These are phyloP conservation scores for Prinia subflava DNA, from an alignment of 2,113 vertebrate species.

Conservation along the genomic window DNA sequence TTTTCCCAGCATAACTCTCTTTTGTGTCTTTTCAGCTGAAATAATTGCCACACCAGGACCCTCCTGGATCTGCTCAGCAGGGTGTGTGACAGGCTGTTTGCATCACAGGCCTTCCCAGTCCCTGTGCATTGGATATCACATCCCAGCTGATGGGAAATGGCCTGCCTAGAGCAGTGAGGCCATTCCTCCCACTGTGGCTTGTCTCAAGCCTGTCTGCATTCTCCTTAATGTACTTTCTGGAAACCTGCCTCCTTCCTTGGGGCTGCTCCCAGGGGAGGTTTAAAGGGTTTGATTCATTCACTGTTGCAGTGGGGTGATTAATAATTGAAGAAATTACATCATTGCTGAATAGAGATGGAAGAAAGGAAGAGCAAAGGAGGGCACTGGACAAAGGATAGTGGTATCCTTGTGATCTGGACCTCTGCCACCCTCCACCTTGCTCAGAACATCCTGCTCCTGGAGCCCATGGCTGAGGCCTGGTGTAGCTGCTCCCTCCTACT, in stretches of 20 bases:
- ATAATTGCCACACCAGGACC: neutral
- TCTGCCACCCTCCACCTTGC: neutral
- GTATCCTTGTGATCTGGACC: neutral
- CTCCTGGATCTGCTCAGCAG: neutral
- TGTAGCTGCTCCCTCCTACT: neutral
- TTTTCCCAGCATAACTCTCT: neutral
- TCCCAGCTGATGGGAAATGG: neutral
- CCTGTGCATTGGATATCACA: neutral
- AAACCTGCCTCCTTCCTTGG: conserved; percentile 20
- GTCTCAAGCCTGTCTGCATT: neutral
- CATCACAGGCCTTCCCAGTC: fast-evolving
- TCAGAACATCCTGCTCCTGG: neutral
- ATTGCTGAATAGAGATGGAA: neutral
- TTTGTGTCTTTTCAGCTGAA: neutral
- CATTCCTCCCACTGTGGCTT: neutral
- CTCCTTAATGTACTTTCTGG: conserved; percentile 34
- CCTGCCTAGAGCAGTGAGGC: neutral
- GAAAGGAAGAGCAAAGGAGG: neutral
- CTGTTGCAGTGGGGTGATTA: neutral
- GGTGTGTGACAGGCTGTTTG: neutral
- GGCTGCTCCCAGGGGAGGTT: neutral
- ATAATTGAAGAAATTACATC: conserved; percentile 47
- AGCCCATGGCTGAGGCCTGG: neutral
- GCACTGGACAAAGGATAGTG: neutral
- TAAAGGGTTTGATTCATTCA: conserved; percentile 30